Evolutionary conservation across 2,797 vertebrate species (phyloP), one percentile per base, ranked within the genome.

Genomic region (Malurus leucopterus): DNA sequence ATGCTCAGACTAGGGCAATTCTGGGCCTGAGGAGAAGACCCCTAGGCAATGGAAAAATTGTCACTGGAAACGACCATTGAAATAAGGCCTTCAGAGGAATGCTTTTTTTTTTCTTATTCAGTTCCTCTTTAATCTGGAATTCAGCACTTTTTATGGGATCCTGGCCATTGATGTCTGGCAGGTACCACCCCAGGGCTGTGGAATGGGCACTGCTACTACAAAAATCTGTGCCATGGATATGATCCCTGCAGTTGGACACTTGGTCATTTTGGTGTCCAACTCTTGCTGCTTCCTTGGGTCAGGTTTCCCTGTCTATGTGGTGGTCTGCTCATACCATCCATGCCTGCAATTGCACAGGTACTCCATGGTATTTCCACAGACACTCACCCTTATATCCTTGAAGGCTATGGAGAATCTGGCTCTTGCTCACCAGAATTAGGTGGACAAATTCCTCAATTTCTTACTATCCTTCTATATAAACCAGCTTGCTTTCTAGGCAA

Each of bases 231-330:
- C 19, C 57, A 6, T 3, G 12, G 36, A 26, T 30, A 16, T 2
- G 71, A 44, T 19, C 29, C 8, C 18, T 40, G 2, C 3, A 55
- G 23, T 15, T 26, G 9, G 26, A 46, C 11, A 15, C 13, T 26
- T 0, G 0, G 14, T 55, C 54, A 49, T 12, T 62, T 43, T 16
- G 16, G 13, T 59, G 21, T 30, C 55, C 12, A 34, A 34, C 15
- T 16, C 40, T 30, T 43, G 27, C 43, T 62, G n/a, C 40, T 13
- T 15, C n/a, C 32, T 17, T 34, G 6, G 9, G 7, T 58, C 67
- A 36, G 27, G 40, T 34, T 38, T 62, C 40, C 44, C 54, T 13
- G 5, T 23, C 30, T 43, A 1, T 5, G 30, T 19, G 41, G 32
- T 43, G 8, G 38, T 29, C 43, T 32, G 54, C 54, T 57, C n/a